Conservation (phyloP, 2,113 vertebrate genomes). For the Aix galericulata region DNA sequence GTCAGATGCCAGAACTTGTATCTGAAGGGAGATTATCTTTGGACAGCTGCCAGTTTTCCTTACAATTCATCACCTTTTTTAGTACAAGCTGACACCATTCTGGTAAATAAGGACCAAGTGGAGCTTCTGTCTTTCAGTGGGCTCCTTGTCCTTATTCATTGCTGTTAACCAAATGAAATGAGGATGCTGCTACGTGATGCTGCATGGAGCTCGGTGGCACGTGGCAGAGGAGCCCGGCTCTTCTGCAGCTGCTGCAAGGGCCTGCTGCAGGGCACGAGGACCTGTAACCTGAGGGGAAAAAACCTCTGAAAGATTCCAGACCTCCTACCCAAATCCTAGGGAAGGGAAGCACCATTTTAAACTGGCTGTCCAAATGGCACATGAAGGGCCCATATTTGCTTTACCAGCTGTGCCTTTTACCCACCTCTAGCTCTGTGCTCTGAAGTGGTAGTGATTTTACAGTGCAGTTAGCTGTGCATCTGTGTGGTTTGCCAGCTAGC, state of each 20-base stretch:
- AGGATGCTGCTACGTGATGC: fast-evolving
- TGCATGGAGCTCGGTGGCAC: background rate
- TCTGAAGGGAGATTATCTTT: background rate
- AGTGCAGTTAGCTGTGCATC: background rate
- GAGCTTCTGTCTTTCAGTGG: background rate
- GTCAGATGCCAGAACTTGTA: background rate
- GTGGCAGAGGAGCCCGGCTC: background rate
- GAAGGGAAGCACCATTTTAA: background rate
- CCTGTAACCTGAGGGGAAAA: background rate
- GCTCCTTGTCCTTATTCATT: background rate
- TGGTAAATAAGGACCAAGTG: background rate
- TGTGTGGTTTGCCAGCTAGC: background rate
- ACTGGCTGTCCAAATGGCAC: background rate
- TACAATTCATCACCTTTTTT: background rate
- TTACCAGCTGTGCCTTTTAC: background rate
- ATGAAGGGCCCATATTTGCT: background rate
- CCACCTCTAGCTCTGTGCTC: background rate
- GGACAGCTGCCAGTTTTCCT: background rate
- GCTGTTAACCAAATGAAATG: background rate
- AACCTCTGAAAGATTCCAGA: too few relatives aligned
- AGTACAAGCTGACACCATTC: background rate
- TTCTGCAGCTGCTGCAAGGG: background rate
- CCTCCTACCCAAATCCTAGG: background rate
- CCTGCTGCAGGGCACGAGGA: background rate
- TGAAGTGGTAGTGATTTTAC: background rate